A percentile compares a stretch with the other conserved stretches of the same genome.
phyloP scores from a whole-genome alignment of 1,140 invertebrate species.

The Polypedilum pembai region DNA sequence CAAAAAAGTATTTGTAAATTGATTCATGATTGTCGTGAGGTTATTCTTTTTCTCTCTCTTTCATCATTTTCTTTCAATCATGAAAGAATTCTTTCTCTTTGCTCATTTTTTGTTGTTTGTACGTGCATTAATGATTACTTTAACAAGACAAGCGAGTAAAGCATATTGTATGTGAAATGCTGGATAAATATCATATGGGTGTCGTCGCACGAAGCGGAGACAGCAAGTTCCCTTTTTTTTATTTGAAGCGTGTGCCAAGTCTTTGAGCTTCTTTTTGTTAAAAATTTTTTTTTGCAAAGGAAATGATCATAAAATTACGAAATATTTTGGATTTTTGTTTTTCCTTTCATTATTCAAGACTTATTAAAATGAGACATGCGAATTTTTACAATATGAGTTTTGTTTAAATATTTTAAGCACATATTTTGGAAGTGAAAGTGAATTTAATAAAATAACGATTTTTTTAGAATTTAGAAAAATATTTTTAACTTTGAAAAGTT shows the following conservation, averaged over 20 bases:
- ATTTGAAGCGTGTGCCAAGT: neutral
- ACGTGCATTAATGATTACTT: conserved; percentile 18
- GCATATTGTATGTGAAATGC: neutral
- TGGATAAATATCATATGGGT: neutral
- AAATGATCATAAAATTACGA: neutral
- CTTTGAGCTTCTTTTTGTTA: neutral
- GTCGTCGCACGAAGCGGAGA: neutral
- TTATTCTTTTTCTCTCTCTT: neutral
- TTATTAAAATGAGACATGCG: conserved; percentile 18
- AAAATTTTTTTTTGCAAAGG: neutral
- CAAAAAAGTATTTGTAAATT: conserved; percentile 7
- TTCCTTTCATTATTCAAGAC: neutral
- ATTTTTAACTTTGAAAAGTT: too few species aligned
- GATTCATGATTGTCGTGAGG: conserved; percentile 16
- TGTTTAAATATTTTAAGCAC: too few species aligned
- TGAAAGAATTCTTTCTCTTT: conserved; percentile 1
- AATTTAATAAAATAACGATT: too few species aligned
- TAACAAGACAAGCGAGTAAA: neutral
- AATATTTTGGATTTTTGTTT: too few species aligned
- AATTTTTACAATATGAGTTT: neutral
- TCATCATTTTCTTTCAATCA: neutral
- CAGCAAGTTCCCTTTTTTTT: neutral
- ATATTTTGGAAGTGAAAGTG: too few species aligned
- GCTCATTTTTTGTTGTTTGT: neutral
- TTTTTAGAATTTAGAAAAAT: too few species aligned